phyloP scores from a whole-genome alignment of 2,888 invertebrate genomes.

The Julus scandinavius region DNA sequence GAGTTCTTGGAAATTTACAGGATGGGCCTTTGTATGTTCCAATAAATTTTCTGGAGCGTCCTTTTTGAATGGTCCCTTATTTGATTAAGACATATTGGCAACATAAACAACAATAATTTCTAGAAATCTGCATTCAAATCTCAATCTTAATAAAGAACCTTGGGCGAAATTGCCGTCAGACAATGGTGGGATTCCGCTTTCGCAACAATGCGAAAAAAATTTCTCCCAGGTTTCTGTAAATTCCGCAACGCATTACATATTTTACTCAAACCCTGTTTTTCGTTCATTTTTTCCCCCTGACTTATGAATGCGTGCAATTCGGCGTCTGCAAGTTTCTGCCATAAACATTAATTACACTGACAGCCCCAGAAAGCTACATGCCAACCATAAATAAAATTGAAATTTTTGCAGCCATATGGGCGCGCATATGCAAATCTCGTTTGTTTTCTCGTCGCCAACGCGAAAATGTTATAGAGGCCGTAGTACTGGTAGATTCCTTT shows the following conservation, averaged over 20 bases:
- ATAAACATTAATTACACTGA: slow-evolving; percentile 24
- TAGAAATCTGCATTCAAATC: not conserved
- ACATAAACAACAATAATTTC: not conserved
- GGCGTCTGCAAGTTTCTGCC: not conserved
- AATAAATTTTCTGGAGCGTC: no score
- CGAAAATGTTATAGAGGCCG: not conserved
- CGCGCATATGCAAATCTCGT: not conserved
- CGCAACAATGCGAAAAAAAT: not conserved
- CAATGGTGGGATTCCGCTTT: not conserved
- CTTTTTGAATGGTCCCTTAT: no score
- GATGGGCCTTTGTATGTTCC: no score
- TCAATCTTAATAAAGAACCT: not conserved
- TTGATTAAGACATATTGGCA: not conserved
- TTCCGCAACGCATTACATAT: not conserved
- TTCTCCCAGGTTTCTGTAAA: not conserved
- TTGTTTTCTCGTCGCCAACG: not conserved
- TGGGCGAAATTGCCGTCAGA: not conserved
- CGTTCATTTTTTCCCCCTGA: not conserved
- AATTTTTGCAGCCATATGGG: not conserved
- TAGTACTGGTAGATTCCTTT: no score
- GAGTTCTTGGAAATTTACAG: no score
- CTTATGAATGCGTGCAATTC: no score
- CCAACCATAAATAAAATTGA: not conserved
- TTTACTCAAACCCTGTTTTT: not conserved
- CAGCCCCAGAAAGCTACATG: not conserved